Base-by-base conservation (phyloP, 2,888 invertebrate genomes). In the Andricus quercusramuli region DNA sequence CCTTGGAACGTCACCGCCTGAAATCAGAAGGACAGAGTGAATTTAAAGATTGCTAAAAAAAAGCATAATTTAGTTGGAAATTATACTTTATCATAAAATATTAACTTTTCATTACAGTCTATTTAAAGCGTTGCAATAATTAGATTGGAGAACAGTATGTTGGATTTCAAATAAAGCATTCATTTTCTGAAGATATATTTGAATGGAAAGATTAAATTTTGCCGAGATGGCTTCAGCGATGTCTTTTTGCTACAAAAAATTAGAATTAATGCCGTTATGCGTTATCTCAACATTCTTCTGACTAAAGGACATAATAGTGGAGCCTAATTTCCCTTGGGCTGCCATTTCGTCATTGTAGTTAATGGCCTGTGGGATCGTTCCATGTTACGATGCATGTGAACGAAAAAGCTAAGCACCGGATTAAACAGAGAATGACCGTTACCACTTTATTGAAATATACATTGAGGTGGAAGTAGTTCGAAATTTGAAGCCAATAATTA, bases 271-370 rank as follows among this genome's bases (percentile, higher is more conserved):
- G 56, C n/a, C 32, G n/a, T 74, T 74, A 32, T 79, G 77, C 59
- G 80, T 44, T 41, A n/a, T 67, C 79, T 41, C 79, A 79, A 76
- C 80, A 66, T 77, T 79, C 66, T 79, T 68, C 80, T 74, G 11
- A 65, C 66, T 66, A 56, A 79, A 78, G 77, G 79, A 82, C 79
- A 83, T 77, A 81, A 79, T 76, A 65, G 80, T 78, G 79, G 78
- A 82, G 79, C 77, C 80, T 83, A 83, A 85, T 83, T 85, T 85
- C 83, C 85, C 85, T 70, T 37, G 83, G 83, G 85, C 66, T 68
- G 70, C 79, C 62, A 79, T 82, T 82, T 83, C 83, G 84, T 84
- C 83, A 82, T 82, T 83, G 82, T 77, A 51, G 82, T 79, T 83
- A 83, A 85, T 83, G 80, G 82, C 82, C 81, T 80, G 77, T 79